These are phyloP conservation scores for Myrmophylax atrothorax DNA, from an alignment of 2,113 vertebrate species.

Conservation along the genomic window DNA sequence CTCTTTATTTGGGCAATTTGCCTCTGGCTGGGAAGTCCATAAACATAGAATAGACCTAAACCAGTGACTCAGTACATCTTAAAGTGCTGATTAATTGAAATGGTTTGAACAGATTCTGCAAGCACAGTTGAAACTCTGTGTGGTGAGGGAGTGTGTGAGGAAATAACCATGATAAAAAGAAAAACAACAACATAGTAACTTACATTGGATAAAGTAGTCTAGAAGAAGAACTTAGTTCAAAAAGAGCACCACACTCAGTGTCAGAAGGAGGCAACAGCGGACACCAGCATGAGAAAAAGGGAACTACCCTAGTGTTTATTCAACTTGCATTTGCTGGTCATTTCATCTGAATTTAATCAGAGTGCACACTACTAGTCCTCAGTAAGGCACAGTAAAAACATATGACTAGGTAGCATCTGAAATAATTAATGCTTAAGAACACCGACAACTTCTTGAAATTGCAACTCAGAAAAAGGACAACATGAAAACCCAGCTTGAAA, in stretches of 20 bases:
- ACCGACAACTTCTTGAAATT: not conserved
- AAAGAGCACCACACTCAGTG: not conserved
- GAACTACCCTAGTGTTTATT: not conserved
- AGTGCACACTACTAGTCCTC: not conserved
- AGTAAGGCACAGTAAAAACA: not conserved
- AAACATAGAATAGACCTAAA: not conserved
- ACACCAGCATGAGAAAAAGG: not conserved
- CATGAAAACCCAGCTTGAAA: not conserved
- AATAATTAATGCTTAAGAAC: not conserved
- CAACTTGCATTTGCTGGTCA: not conserved
- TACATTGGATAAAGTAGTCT: not conserved
- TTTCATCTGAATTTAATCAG: not conserved
- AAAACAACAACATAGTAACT: not conserved
- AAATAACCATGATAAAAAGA: not conserved
- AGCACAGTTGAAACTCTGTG: not conserved
- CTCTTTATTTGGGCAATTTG: not conserved
- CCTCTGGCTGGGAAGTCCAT: not conserved
- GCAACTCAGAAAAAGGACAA: not conserved
- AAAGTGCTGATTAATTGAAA: not conserved
- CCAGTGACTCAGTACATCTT: not conserved
- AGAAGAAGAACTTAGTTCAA: not conserved
- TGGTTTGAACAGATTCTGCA: not conserved
- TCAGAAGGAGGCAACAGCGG: not conserved
- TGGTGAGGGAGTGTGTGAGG: rapidly evolving
- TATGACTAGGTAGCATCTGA: not conserved